phyloP scores from a whole-genome alignment of 2,888 invertebrate genomes.

The Baccha elongata region DNA sequence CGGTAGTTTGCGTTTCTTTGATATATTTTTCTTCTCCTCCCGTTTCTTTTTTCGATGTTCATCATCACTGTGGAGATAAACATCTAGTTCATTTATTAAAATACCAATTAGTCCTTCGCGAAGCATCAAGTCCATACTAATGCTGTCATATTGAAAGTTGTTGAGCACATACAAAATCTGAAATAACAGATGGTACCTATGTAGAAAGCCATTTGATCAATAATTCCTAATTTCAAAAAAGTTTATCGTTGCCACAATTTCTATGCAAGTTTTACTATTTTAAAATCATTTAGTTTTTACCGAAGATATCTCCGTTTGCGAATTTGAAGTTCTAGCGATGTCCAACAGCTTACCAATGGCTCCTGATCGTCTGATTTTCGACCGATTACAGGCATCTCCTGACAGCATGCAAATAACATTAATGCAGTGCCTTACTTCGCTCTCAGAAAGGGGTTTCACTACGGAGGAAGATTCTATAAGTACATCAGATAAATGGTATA shows the following conservation, averaged over 20 bases:
- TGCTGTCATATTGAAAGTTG: slow-evolving; percentile 82
- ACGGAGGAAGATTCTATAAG: no score
- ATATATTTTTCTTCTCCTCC: slow-evolving; percentile 78
- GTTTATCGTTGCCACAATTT: background rate
- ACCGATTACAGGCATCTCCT: slow-evolving; percentile 81
- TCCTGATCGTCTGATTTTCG: slow-evolving; percentile 81
- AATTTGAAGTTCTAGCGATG: slow-evolving; percentile 78
- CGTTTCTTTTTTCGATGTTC: slow-evolving; percentile 79
- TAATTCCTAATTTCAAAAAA: background rate
- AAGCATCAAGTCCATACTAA: slow-evolving; percentile 83
- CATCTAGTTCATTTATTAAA: slow-evolving; percentile 83
- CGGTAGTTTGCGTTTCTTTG: slow-evolving; percentile 79
- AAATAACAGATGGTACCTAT: slow-evolving; percentile 18
- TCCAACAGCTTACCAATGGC: slow-evolving; percentile 80
- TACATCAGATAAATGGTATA: no score
- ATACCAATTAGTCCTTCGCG: slow-evolving; percentile 84
- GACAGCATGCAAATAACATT: slow-evolving; percentile 80
- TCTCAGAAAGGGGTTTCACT: slow-evolving; percentile 76
- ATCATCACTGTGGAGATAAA: slow-evolving; percentile 79
- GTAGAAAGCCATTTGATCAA: background rate
- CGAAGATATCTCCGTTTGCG: slow-evolving; percentile 79
- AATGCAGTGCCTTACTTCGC: slow-evolving; percentile 80
- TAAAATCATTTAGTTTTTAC: slow-evolving; percentile 69
- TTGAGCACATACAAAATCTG: slow-evolving; percentile 82
- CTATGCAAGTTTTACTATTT: no score